Evolutionary conservation across 2,797 vertebrate species (phyloP).

Genomic region (Hypotaenidia okinawae): DNA sequence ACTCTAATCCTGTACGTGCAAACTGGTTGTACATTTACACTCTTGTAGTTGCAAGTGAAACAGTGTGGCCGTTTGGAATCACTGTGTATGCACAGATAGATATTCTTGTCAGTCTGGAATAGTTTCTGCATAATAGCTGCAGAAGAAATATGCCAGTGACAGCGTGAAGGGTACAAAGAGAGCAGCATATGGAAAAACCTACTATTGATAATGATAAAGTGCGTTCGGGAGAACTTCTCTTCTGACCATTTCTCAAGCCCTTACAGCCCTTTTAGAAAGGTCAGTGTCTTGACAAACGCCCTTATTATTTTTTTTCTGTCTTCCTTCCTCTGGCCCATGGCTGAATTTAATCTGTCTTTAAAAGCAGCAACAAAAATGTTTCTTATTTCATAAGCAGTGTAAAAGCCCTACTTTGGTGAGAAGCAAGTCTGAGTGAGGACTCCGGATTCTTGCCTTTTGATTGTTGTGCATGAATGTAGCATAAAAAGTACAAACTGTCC

Average conservation of each 20-base stretch:
- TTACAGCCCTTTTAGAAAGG: not conserved
- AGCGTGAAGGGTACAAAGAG: not conserved
- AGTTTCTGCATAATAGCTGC: not conserved
- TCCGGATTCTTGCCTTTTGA: conserved; percentile 33
- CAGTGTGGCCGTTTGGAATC: not conserved
- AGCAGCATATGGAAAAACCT: not conserved
- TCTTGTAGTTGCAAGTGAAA: not conserved
- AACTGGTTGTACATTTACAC: not conserved
- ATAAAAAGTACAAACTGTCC: conserved; percentile 64
- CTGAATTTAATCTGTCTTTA: not conserved
- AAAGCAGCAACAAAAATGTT: not conserved
- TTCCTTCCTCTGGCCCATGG: not conserved
- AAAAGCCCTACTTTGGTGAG: conserved; percentile 11
- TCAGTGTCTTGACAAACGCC: not conserved
- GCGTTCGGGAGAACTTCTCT: not conserved
- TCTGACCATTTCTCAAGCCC: conserved; percentile 8
- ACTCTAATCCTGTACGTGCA: not conserved
- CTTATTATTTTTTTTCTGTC: not conserved
- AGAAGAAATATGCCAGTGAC: not conserved
- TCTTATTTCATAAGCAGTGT: conserved; percentile 4
- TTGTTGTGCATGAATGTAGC: conserved; percentile 18
- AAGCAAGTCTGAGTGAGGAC: not conserved
- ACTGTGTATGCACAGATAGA: not conserved
- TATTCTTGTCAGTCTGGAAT: not conserved
- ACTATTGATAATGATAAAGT: not conserved